Evolutionary conservation across 2,113 vertebrate species (phyloP).

Genomic region (Xyrauchen texanus): DNA sequence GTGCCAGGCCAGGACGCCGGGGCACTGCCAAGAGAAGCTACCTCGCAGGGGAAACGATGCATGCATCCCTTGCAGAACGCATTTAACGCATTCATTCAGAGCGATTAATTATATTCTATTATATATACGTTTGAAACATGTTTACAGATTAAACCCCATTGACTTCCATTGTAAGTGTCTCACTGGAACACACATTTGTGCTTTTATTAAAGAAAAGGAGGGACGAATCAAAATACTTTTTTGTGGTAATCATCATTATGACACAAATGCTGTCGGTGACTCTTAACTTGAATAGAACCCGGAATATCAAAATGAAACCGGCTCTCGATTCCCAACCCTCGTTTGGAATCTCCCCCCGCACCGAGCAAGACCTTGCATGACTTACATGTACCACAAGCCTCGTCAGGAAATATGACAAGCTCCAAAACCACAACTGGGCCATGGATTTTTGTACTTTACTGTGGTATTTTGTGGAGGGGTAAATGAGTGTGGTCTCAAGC

Average conservation of each 20-base stretch:
- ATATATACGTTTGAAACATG: no score
- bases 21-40: constrained; percentile 36
- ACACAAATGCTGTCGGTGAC: no score
- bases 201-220: no score
- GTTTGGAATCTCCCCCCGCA: not conserved
- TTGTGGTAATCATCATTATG: no score
- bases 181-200: no score
- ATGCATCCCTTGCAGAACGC: constrained; percentile 1
- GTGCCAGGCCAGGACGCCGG: not conserved
- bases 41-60: constrained; percentile 27
- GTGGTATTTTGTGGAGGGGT: constrained; percentile 21
- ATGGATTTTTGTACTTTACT: constrained; percentile 22
- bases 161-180: no score
- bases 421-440: not conserved
- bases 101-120: no score
- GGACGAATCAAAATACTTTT: no score
- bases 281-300: no score
- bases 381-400: constrained; percentile 49
- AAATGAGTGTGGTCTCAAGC: constrained; percentile 64
- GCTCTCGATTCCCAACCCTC: constrained; percentile 7
- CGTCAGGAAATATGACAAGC: constrained; percentile 15
- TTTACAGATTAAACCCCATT: no score
- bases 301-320: no score
- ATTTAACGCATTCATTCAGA: not conserved
- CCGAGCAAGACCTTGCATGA: constrained; percentile 60